phyloP scores from a whole-genome alignment of 2,888 invertebrate species.

The Amblyjoppa fuscipennis region DNA sequence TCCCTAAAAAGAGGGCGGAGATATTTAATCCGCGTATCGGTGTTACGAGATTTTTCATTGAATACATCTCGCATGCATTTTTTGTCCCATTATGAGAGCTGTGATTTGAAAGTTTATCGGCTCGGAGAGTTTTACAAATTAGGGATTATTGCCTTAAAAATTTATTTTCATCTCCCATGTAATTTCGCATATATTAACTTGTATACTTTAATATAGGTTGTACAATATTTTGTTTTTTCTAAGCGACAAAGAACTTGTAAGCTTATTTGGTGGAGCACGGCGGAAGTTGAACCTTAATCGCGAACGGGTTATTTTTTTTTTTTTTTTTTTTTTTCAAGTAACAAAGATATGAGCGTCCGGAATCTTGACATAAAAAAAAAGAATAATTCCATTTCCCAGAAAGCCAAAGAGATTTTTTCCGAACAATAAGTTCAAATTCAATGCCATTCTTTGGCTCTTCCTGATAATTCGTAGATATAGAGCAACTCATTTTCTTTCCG shows the following conservation, averaged over 20 bases:
- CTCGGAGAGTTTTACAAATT: too few relatives aligned
- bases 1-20: too few relatives aligned
- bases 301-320: constrained; percentile 19
- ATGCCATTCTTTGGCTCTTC: not conserved
- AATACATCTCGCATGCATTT: too few relatives aligned
- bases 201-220: not conserved
- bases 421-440: not conserved
- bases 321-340: constrained; percentile 48
- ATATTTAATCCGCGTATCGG: too few relatives aligned
- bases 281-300: constrained; percentile 33
- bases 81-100: too few relatives aligned
- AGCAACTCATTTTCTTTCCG: not conserved
- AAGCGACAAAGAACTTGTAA: not conserved
- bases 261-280: not conserved
- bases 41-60: too few relatives aligned
- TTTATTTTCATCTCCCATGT: too few relatives aligned
- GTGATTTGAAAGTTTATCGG: too few relatives aligned
- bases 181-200: not conserved
- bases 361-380: constrained; percentile 32
- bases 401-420: not conserved
- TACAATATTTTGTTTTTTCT: not conserved
- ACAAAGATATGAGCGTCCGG: constrained; percentile 56
- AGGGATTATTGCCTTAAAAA: too few relatives aligned
- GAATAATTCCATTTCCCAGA: not conserved
- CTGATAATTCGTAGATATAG: not conserved